Conservation (phyloP, 2,797 vertebrate species). For the Anguilla megastoma region DNA sequence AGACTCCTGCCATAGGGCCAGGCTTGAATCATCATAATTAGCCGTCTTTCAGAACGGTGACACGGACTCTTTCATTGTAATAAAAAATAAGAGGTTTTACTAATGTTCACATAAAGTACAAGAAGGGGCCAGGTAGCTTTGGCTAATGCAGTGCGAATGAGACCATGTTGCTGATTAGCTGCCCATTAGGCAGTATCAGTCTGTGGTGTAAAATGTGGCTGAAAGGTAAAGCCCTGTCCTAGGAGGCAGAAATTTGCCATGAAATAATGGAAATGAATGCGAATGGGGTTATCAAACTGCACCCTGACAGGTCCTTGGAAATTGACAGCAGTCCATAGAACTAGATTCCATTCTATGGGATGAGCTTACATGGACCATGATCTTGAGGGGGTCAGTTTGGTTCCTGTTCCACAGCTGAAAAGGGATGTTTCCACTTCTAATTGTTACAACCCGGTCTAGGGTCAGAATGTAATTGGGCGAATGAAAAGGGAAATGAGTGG, state of each 20-base stretch:
- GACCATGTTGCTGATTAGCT: not conserved
- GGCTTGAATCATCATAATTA: not conserved
- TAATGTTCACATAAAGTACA: not conserved
- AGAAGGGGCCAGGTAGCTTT: not conserved
- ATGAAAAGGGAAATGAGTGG: no score
- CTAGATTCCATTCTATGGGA: not conserved
- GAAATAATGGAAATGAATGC: not conserved
- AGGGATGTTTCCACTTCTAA: not conserved
- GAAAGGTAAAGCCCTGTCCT: not conserved
- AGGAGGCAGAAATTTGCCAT: not conserved
- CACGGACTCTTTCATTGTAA: not conserved
- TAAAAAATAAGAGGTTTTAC: not conserved
- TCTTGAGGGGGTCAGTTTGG: not conserved
- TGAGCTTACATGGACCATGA: not conserved
- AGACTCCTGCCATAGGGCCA: not conserved
- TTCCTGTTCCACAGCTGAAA: not conserved
- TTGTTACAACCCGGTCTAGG: no score
- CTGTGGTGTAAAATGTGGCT: not conserved
- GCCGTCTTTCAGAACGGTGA: not conserved
- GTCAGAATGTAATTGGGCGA: no score
- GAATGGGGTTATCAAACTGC: not conserved
- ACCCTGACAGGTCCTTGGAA: not conserved
- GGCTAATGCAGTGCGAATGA: not conserved
- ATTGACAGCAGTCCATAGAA: not conserved
- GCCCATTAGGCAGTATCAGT: not conserved